Conservation (phyloP, 1,140 invertebrate species). For the Olivierus martensii region DNA sequence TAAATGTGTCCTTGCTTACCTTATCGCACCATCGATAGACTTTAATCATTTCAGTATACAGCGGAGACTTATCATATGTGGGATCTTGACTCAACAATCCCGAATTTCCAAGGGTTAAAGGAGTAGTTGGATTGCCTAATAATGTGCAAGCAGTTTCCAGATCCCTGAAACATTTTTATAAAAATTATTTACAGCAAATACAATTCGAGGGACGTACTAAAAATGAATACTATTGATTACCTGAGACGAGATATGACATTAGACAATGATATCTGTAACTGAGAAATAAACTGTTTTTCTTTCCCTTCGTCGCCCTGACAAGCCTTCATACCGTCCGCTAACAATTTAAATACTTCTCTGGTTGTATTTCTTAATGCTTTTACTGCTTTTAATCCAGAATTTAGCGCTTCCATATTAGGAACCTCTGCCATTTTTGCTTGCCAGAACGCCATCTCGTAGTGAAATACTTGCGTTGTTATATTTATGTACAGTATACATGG, state of each 20-base stretch:
- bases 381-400: slow-evolving; percentile 53
- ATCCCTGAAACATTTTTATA: slow-evolving; percentile 13
- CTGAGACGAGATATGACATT: slow-evolving; percentile 58
- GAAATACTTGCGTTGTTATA: too few species aligned
- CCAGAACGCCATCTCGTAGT: too few species aligned
- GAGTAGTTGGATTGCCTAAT: slow-evolving; percentile 52
- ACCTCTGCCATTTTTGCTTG: neutral
- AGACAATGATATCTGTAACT: slow-evolving; percentile 58
- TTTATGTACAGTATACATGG: too few species aligned
- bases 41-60: slow-evolving; percentile 71
- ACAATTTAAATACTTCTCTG: slow-evolving; percentile 60
- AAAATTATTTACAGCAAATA: too few species aligned
- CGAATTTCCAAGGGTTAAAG: slow-evolving; percentile 67
- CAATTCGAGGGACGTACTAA: neutral
- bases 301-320: slow-evolving; percentile 55
- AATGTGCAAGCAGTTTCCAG: slow-evolving; percentile 23
- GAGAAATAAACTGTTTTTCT: slow-evolving; percentile 56
- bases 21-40: slow-evolving; percentile 88
- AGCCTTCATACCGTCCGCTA: slow-evolving; percentile 53
- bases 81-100: slow-evolving; percentile 65
- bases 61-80: slow-evolving; percentile 64
- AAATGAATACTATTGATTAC: too few species aligned
- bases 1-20: slow-evolving; percentile 28
- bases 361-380: slow-evolving; percentile 63
- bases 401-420: slow-evolving; percentile 45